A percentile compares a stretch with the other conserved stretches of the same genome.
Conservation (phyloP, 1,140 invertebrate species). For the Gryon sp. region DNA sequence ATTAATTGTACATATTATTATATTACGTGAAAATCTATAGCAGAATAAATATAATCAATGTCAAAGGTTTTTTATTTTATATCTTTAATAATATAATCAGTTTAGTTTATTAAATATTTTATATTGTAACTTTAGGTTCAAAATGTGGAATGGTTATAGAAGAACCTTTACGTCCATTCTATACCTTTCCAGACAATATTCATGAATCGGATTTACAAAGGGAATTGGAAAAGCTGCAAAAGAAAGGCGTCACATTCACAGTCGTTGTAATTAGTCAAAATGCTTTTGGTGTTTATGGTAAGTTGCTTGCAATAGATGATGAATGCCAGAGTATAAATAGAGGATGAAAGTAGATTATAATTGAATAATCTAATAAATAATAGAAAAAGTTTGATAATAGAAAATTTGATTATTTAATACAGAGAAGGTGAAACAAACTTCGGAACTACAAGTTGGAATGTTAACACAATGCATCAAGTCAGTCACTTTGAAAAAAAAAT, state of each 20-base stretch:
- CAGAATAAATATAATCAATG: too few relatives aligned
- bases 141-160: constrained; percentile 64
- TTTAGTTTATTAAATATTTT: too few relatives aligned
- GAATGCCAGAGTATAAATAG: too few relatives aligned
- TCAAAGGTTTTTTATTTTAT: too few relatives aligned
- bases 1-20: too few relatives aligned
- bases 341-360: too few relatives aligned
- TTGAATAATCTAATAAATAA: too few relatives aligned
- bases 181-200: not conserved
- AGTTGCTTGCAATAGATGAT: too few relatives aligned
- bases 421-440: constrained; percentile 84
- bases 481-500: constrained; percentile 78
- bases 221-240: constrained; percentile 59
- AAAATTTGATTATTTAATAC: not conserved
- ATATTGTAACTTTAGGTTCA: constrained; percentile 11
- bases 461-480: constrained; percentile 90
- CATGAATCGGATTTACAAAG: not conserved
- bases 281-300: constrained; percentile 76
- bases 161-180: constrained; percentile 40
- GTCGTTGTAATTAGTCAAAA: constrained; percentile 80
- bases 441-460: constrained; percentile 87
- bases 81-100: too few relatives aligned
- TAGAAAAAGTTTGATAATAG: not conserved
- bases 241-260: constrained; percentile 73
- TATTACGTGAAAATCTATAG: too few relatives aligned